A percentile compares a stretch with the other conserved stretches of the same genome.
These are phyloP conservation scores for Bufotes viridis DNA, from an alignment of 2,797 vertebrate species.

Conservation along the genomic window DNA sequence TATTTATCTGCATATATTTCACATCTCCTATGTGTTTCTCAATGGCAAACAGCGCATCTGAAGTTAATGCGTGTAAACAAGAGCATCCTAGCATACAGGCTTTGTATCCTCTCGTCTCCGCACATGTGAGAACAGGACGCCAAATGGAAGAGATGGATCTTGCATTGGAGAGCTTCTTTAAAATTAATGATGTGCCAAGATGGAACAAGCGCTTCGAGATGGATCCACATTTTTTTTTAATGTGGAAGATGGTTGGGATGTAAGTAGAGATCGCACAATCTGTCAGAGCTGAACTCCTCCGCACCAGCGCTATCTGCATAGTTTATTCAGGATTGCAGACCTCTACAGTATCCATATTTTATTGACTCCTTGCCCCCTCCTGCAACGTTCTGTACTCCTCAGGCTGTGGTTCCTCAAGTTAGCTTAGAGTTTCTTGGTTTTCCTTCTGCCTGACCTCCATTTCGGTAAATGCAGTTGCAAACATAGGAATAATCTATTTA, in stretches of 20 bases:
- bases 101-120: constrained; percentile 16
- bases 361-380: not conserved
- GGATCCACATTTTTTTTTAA: constrained; percentile 14
- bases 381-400: not conserved
- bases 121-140: not conserved
- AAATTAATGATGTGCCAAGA: constrained; percentile 27
- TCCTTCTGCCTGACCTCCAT: not conserved
- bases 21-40: constrained; percentile 7
- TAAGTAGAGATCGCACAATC: constrained; percentile 3
- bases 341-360: not conserved
- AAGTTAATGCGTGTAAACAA: constrained; percentile 28
- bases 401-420: not conserved
- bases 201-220: not conserved
- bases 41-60: not conserved
- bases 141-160: constrained; percentile 28
- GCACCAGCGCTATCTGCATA: not conserved
- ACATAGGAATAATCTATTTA: too few relatives aligned
- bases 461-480: too few relatives aligned
- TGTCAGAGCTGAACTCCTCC: not conserved
- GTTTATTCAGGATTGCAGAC: not conserved
- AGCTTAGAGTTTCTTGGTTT: not conserved
- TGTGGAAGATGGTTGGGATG: not conserved
- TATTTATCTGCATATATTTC: constrained; percentile 50
- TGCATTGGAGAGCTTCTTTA: not conserved
- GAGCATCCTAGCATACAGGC: constrained; percentile 2